Conservation (phyloP, 2,113 vertebrate genomes). For the Salvelinus sp. region DNA sequence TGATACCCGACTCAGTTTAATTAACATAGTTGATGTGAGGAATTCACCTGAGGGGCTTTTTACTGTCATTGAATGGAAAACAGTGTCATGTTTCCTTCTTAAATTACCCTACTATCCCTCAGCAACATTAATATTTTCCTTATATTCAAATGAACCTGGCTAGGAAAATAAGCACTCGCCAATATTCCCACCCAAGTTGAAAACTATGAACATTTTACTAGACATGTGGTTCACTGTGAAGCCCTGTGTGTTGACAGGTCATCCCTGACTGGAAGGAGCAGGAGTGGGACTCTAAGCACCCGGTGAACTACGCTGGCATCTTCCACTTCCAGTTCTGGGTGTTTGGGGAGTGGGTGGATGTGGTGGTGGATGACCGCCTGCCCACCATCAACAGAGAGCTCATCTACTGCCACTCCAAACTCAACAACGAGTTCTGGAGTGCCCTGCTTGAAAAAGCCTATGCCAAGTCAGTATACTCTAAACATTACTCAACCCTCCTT, state of each 20-base stretch:
- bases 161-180: too few relatives aligned
- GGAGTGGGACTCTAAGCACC: slow-evolving; percentile 84
- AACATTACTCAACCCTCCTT: background rate
- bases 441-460: slow-evolving; percentile 93
- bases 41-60: background rate
- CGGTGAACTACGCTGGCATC: slow-evolving; percentile 85
- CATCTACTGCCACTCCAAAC: slow-evolving; percentile 88
- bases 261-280: slow-evolving; percentile 85
- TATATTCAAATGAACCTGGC: too few relatives aligned
- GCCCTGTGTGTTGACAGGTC: slow-evolving; percentile 71
- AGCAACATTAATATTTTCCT: too few relatives aligned
- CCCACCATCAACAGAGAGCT: slow-evolving; percentile 82
- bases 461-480: slow-evolving; percentile 79
- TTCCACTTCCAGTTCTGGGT: slow-evolving; percentile 94
- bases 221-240: background rate
- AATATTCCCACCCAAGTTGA: too few relatives aligned
- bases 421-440: slow-evolving; percentile 89
- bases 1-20: background rate
- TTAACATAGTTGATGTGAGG: background rate
- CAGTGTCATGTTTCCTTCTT: background rate
- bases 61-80: background rate
- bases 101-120: background rate
- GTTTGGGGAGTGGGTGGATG: slow-evolving; percentile 89
- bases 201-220: background rate
- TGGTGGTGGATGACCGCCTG: slow-evolving; percentile 91